Base-by-base conservation (phyloP, 2,113 vertebrate genomes). In the Amphiprion percula region DNA sequence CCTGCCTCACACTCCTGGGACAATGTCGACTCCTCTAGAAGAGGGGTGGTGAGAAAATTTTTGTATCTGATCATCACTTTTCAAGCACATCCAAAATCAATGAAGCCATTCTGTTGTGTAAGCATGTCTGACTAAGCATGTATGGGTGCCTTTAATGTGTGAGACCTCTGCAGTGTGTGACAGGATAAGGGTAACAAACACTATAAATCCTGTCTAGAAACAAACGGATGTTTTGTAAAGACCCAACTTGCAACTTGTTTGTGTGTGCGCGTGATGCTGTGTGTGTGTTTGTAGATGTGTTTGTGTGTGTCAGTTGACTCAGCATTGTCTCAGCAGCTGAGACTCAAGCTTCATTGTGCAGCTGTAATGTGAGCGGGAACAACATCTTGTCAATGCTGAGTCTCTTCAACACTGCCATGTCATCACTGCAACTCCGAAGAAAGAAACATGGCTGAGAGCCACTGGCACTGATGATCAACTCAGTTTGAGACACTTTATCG, bases 311-410 rank as follows among this genome's bases (percentile, higher is more conserved):
- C 63, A 49, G 77, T 74, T 83, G 65, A 89, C 86, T 87, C 77
- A 74, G 89, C 82, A 77, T 37, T 77, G 82, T 85, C 82, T 81
- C 68, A 68, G 64, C 79, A 58, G 74, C 80, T 84, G 49, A 91
- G 83, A 62, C 72, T 81, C 70, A 50, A 71, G 15, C 65, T 75
- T 21, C 53, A 59, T 74, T 28, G 72, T 68, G 73, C n/a, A n/a
- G 56, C 72, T 85, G 77, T 76, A 87, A 90, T 47, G 46, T 72
- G 83, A 90, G 77, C 63, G 44, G 68, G 54, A 68, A 50, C 58
- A 83, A n/a, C 61, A 30, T 30, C 75, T 47, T 1, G 5, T 73
- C 65, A 83, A 61, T 72, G 39, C 79, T 59, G 68, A 74, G 62
- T 58, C 15, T 21, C 66, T 56, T 69, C 49, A 67, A 54, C 30